Conservation (phyloP, 2,888 invertebrate genomes). For the Nymphalis c-album region DNA sequence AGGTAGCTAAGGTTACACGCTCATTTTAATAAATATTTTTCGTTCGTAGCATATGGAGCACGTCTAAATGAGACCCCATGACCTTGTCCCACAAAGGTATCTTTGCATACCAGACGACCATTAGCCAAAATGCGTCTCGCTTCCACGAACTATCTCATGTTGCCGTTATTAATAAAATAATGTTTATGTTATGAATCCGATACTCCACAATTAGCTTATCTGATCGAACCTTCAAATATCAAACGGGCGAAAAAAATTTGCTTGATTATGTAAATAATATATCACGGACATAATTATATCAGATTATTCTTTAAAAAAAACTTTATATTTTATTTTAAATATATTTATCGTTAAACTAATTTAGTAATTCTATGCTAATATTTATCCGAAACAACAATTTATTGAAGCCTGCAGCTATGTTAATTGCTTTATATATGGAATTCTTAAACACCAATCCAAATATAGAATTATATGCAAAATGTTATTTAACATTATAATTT, state of each 20-base stretch:
- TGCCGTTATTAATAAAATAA: constrained; percentile 18
- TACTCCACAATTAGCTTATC: constrained; percentile 28
- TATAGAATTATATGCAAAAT: background rate
- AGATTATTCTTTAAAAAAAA: background rate
- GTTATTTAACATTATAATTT: background rate
- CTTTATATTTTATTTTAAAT: background rate
- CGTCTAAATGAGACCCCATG: background rate
- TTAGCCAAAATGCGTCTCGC: constrained; percentile 34
- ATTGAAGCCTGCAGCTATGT: background rate
- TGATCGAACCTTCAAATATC: constrained; percentile 12
- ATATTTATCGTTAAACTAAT: background rate
- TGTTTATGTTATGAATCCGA: constrained; percentile 26
- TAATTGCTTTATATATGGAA: background rate
- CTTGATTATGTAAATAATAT: constrained; percentile 8
- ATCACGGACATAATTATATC: background rate
- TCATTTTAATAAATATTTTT: too few relatives aligned
- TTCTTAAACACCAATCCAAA: background rate
- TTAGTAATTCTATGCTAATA: background rate
- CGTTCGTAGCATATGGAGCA: background rate
- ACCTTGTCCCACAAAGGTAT: constrained; percentile 21
- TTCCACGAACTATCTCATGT: constrained; percentile 34
- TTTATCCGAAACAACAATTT: background rate
- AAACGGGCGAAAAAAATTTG: background rate
- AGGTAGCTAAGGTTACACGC: too few relatives aligned
- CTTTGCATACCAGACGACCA: constrained; percentile 31